Conservation (phyloP, 2,797 vertebrate species). For the Falco naumanni region DNA sequence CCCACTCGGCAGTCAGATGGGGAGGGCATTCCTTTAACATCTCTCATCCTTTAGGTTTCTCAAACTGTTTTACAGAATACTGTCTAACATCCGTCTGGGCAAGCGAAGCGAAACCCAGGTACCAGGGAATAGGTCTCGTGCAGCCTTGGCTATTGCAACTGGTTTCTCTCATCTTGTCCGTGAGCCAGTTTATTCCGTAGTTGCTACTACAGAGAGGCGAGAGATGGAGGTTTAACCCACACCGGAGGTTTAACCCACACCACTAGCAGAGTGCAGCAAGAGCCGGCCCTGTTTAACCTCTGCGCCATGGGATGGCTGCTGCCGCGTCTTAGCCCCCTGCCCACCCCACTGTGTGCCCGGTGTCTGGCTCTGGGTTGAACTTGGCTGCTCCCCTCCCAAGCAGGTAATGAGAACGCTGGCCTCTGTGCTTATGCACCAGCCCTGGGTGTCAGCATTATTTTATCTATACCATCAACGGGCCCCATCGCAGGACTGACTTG, state of each 20-base stretch:
- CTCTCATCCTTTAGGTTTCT: background rate
- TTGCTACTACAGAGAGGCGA: background rate
- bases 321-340: background rate
- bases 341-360: accelerated
- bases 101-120: background rate
- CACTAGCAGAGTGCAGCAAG: background rate
- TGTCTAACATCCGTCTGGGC: background rate
- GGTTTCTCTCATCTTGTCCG: background rate
- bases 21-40: background rate
- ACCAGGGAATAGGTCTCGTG: background rate
- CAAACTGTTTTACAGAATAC: background rate
- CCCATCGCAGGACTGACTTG: accelerated
- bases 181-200: background rate
- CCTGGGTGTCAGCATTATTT: background rate
- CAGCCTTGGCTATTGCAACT: background rate
- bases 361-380: background rate
- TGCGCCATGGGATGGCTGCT: background rate
- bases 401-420: background rate
- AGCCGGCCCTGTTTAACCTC: background rate
- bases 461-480: accelerated
- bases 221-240: background rate
- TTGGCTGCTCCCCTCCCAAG: background rate
- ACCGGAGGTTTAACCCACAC: background rate
- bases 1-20: background rate
- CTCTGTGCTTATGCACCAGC: background rate